phyloP scores from a whole-genome alignment of 1,140 invertebrate genomes.

The Drosophila elegans region DNA sequence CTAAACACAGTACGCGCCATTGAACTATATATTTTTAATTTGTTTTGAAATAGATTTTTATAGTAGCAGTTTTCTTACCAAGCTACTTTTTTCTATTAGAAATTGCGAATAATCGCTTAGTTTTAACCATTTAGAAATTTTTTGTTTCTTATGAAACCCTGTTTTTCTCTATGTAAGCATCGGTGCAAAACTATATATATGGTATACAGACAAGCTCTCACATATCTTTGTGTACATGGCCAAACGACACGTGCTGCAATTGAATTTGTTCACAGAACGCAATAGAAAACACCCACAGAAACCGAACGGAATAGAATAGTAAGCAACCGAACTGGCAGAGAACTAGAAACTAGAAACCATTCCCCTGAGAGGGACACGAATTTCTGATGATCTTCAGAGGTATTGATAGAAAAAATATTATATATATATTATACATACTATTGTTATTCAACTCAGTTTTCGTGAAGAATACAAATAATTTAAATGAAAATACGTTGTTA shows the following conservation, averaged over 20 bases:
- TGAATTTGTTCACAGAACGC: conserved; percentile 79
- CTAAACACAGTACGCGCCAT: too few relatives aligned
- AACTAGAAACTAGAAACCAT: conserved; percentile 15
- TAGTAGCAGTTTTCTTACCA: too few relatives aligned
- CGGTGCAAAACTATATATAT: conserved; percentile 6
- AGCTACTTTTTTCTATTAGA: too few relatives aligned
- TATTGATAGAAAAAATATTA: not conserved
- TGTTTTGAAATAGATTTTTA: too few relatives aligned
- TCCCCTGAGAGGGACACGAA: conserved; percentile 17
- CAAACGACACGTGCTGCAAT: conserved; percentile 78
- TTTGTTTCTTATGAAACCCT: too few relatives aligned
- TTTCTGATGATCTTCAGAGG: conserved; percentile 31
- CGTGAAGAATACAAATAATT: too few relatives aligned
- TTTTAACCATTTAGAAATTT: too few relatives aligned
- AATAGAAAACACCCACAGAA: conserved; percentile 76
- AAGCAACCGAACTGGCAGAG: conserved; percentile 12
- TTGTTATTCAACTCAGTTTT: not conserved
- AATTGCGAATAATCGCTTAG: too few relatives aligned
- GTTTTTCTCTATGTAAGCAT: not conserved
- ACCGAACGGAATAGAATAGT: conserved; percentile 17
- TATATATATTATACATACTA: too few relatives aligned
- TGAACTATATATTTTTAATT: too few relatives aligned
- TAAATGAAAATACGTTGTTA: too few relatives aligned
- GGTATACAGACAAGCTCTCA: conserved; percentile 15
- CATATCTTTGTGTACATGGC: conserved; percentile 61